These are phyloP conservation scores for Actinia tenebrosa DNA, from an alignment of 64 coral and sea anemone genomes.

Conservation along the genomic window DNA sequence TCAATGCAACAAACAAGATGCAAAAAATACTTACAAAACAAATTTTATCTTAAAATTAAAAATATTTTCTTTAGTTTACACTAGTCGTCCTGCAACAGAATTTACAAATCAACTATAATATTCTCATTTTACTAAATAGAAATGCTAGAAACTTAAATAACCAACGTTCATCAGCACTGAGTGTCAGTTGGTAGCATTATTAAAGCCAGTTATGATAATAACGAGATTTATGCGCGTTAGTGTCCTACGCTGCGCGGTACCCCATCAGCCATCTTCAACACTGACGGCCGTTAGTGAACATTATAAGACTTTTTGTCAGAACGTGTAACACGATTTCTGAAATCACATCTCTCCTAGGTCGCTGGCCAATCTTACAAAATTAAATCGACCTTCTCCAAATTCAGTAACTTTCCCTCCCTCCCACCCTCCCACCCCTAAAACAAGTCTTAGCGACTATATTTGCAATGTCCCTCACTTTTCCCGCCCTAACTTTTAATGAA, in stretches of 20 bases:
- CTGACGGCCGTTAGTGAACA: too few relatives aligned
- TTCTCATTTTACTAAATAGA: neutral
- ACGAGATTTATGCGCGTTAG: too few relatives aligned
- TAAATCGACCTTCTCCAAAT: too few relatives aligned
- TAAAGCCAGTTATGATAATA: neutral
- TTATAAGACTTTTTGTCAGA: too few relatives aligned
- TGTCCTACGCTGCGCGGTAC: too few relatives aligned
- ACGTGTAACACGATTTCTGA: neutral
- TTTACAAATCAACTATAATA: neutral
- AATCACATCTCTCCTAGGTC: neutral
- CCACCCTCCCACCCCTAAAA: too few relatives aligned
- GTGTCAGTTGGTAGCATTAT: neutral
- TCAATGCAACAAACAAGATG: neutral
- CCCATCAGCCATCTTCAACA: too few relatives aligned
- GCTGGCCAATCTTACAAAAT: too few relatives aligned
- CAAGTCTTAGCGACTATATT: too few relatives aligned
- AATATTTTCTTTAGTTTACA: neutral
- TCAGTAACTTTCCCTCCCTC: too few relatives aligned
- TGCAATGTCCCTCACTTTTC: too few relatives aligned
- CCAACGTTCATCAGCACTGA: neutral
- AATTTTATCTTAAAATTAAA: neutral
- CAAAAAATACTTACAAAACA: slow-evolving; percentile 7
- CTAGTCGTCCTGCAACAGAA: neutral
- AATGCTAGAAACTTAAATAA: neutral
- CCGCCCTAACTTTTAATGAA: too few relatives aligned